Conservation (phyloP, 2,113 vertebrate species). For the Dermatemys mawii region DNA sequence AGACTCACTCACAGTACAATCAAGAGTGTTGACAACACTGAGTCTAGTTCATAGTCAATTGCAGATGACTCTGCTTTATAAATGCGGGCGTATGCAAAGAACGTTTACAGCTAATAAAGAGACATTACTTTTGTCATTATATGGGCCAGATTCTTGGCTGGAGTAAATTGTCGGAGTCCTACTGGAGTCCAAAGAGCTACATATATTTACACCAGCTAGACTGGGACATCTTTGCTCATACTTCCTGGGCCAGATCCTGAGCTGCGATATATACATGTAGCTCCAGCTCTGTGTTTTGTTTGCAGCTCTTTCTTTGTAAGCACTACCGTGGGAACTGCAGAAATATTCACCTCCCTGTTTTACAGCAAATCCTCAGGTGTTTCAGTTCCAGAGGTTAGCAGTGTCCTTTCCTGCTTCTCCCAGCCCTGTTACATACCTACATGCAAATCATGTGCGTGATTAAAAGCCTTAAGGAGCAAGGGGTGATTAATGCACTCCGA, state of each 20-base stretch:
- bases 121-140: background rate
- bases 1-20: background rate
- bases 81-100: background rate
- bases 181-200: background rate
- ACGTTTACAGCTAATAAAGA: background rate
- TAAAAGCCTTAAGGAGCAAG: background rate
- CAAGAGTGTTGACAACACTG: background rate
- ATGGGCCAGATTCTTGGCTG: background rate
- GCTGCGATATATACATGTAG: background rate
- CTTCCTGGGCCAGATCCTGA: background rate
- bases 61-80: background rate
- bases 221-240: background rate
- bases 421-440: background rate
- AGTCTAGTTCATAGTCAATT: fast-evolving
- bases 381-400: background rate
- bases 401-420: background rate
- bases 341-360: background rate
- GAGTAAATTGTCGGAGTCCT: fast-evolving
- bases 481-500: background rate
- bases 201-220: background rate
- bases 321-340: background rate
- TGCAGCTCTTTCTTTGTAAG: background rate
- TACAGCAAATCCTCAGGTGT: background rate
- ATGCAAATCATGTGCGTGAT: background rate
- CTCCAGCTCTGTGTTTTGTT: background rate